Base-by-base conservation (phyloP, 1,140 invertebrate species). In the Chironomus tepperi region DNA sequence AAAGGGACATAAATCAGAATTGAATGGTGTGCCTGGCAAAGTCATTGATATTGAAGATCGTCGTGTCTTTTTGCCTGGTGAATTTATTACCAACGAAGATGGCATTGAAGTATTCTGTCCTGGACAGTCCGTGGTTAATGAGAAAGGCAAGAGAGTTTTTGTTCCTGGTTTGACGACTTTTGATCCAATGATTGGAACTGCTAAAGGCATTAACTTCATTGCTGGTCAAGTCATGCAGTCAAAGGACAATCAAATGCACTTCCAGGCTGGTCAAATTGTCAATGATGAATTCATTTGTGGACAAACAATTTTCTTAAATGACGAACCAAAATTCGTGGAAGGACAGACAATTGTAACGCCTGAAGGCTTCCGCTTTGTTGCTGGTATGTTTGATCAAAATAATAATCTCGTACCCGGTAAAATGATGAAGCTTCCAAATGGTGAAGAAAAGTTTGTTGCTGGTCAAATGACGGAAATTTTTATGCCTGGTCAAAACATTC, bases 381-480 rank as follows among this genome's bases (percentile, higher is more conserved):
- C 89, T 3, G 90, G 89, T 34, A 79, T 86, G 73, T 80, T 85
- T 74, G 79, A 81, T 67, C 81, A 82, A 70, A 76, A 82, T 7
- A 76, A 77, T 18, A 83, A 81, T 43, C 90, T 90, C 79, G 79
- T 89, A 57, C 87, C 90, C 10, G 91, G 90, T 2, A 90, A 92
- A 84, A 86, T 87, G n/a, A 83, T 91, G n/a, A 78, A 85, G 43
- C 86, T 87, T 2, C 80, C 85, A 7, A 85, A 88, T 18, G 85
- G 88, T 77, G 85, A 86, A 76, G 86, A 88, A 76, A 86, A 85
- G 78, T 90, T 91, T 79, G 79, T 91, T 43, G 84, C 86, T 21
- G 90, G 90, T 2, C 89, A 90, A 84, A 84, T 85, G 74, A 90
- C 90, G 6, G 84, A 86, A 73, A 80, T 89, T 42, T 93, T 92